Base-by-base conservation (phyloP, 1,140 invertebrate genomes). In the Drosophila rufa region DNA sequence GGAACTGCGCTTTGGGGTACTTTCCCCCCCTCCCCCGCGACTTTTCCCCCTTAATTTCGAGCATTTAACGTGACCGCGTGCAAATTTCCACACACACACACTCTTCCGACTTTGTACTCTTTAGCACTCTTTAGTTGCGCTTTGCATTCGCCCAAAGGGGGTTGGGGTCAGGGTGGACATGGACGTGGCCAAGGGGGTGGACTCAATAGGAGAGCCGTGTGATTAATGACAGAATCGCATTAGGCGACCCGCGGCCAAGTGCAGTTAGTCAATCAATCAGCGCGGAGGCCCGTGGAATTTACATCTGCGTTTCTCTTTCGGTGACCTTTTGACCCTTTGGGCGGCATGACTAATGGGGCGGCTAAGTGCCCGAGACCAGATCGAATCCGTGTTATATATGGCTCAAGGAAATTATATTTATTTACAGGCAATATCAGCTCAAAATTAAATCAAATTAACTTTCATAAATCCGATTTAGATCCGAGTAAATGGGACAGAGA, bases 81-180 rank as follows among this genome's bases (percentile, higher is more conserved):
- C 75, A 82, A 82, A 68, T 79, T 75, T 82, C 43, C 46, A 53
- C 47, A 48, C 19, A 71, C 19, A 71, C 65, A 53, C 56, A 40
- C 51, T 43, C 53, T 2, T 36, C 43, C 79, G 64, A 87, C 79
- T 86, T 86, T 86, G 82, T 86, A 86, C 82, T 86, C 83, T 86
- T 86, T 86, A 86, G 82, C 82, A 71, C 79, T 86, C 58, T 86
- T 86, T 86, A 87, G 82, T 84, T 86, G 82, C 70, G 75, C 79
- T 79, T 79, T 79, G 81, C 81, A 84, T 79, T 62, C 60, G 43
- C 45, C 2, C 6, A 7, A 25, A 25, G 8, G n/a, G 12, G 51
- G 50, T 11, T 27, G 25, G 25, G 45, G 58, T 17, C 48, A 17
- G 30, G 45, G 17, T 11, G 38, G 14, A 33, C 36, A 46, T 58